phyloP scores from a whole-genome alignment of 2,797 vertebrate species.

The Pangasius larnaudii region DNA sequence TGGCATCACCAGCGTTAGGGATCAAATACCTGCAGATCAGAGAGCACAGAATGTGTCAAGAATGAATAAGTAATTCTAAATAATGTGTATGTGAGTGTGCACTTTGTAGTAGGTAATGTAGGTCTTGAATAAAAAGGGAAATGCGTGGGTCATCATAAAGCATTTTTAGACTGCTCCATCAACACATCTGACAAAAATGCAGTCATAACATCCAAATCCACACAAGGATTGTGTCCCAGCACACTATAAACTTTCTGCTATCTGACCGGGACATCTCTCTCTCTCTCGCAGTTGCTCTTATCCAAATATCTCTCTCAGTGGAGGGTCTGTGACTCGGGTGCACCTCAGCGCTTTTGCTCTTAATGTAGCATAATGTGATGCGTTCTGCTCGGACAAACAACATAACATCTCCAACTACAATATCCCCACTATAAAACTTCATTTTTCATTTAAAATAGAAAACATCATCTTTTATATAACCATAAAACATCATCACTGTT shows the following conservation, averaged over 20 bases:
- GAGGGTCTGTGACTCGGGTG: slow-evolving; percentile 7
- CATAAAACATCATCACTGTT: neutral
- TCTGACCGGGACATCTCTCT: neutral
- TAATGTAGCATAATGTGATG: slow-evolving; percentile 7
- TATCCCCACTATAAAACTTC: neutral
- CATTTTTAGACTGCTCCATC: slow-evolving; percentile 10
- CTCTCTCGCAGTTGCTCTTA: neutral
- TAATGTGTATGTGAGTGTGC: neutral
- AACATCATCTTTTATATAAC: neutral
- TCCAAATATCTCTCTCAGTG: slow-evolving; percentile 12
- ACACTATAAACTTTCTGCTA: neutral
- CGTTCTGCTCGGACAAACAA: neutral
- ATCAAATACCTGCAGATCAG: slow-evolving; percentile 88
- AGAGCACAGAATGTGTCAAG: neutral
- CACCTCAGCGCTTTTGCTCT: neutral
- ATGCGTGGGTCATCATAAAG: neutral
- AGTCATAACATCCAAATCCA: slow-evolving; percentile 29
- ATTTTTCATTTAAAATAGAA: neutral
- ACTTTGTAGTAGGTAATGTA: neutral
- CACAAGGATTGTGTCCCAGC: neutral
- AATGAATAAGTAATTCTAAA: neutral
- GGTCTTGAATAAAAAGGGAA: neutral
- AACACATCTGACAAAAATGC: neutral
- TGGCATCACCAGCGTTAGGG: slow-evolving; percentile 97
- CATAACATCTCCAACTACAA: neutral